Evolutionary conservation across 2,113 vertebrate genomes (phyloP).

Genomic region (Cyprinodon variegatus): DNA sequence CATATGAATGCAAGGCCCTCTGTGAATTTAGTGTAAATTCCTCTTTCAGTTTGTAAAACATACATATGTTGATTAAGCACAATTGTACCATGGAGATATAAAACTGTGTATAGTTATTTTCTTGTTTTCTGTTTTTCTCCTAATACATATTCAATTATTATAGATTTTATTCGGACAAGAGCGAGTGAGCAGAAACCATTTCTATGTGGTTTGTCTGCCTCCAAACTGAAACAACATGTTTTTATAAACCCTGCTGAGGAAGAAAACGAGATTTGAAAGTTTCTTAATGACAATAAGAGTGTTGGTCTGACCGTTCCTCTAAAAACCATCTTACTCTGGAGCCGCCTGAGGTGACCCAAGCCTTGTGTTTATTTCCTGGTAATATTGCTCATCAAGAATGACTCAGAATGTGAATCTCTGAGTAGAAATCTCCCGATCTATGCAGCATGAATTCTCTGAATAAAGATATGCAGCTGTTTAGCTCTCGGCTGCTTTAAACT

Average conservation of each 20-base stretch:
- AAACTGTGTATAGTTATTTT: too few species aligned
- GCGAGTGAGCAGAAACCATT: too few species aligned
- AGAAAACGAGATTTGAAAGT: neutral
- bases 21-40: too few species aligned
- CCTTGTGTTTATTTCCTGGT: neutral
- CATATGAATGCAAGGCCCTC: too few species aligned
- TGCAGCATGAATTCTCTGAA: constrained; percentile 5
- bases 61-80: too few species aligned
- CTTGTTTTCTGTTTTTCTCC: too few species aligned
- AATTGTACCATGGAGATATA: too few species aligned
- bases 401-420: neutral
- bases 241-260: neutral
- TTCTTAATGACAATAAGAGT: neutral
- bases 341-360: neutral
- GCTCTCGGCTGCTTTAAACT: constrained; percentile 19
- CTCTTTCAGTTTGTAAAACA: too few species aligned
- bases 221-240: neutral
- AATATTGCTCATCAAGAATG: neutral
- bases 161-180: too few species aligned
- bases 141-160: too few species aligned
- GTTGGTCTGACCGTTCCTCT: neutral
- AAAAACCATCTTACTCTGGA: neutral
- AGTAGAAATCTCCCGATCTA: constrained; percentile 6
- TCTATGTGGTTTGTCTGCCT: neutral
- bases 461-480: constrained; percentile 20